phyloP scores from a whole-genome alignment of 2,888 invertebrate genomes.

The Choreutis nemorana region DNA sequence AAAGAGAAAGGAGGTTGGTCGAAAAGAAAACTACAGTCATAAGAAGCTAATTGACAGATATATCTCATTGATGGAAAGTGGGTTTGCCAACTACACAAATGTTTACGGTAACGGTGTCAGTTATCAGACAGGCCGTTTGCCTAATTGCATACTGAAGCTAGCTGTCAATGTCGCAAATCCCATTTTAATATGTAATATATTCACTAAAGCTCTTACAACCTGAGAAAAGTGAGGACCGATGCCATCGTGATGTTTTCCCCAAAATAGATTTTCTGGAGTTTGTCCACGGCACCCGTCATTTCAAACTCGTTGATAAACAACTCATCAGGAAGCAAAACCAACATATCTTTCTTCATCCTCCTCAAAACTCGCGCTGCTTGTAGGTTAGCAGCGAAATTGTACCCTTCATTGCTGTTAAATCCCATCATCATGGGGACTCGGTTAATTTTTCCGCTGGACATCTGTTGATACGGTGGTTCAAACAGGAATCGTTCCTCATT shows the following conservation, averaged over 20 bases:
- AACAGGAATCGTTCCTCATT: slow-evolving; percentile 33
- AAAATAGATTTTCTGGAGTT: slow-evolving; percentile 39
- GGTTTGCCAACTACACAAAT: no score
- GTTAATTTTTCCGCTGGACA: slow-evolving; percentile 21
- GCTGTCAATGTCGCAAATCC: not conserved
- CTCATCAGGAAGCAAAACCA: slow-evolving; percentile 37
- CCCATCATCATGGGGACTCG: slow-evolving; percentile 44
- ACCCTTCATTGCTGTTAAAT: slow-evolving; percentile 44
- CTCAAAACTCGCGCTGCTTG: slow-evolving; percentile 20
- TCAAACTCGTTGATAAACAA: slow-evolving; percentile 31
- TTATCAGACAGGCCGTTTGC: no score
- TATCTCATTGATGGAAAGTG: no score
- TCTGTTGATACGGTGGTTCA: slow-evolving; percentile 30
- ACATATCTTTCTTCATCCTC: slow-evolving; percentile 19
- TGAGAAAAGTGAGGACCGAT: slow-evolving; percentile 34
- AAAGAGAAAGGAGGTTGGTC: no score
- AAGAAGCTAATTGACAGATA: no score
- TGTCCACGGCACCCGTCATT: slow-evolving; percentile 21
- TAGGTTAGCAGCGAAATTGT: slow-evolving; percentile 35
- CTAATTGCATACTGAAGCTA: no score
- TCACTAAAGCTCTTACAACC: slow-evolving; percentile 22
- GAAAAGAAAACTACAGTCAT: not conserved
- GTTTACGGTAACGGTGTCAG: no score
- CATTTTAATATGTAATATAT: not conserved
- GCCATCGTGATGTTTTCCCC: slow-evolving; percentile 25